Evolutionary conservation across 2,797 vertebrate genomes (phyloP).

Genomic region (Diceros bicornis): DNA sequence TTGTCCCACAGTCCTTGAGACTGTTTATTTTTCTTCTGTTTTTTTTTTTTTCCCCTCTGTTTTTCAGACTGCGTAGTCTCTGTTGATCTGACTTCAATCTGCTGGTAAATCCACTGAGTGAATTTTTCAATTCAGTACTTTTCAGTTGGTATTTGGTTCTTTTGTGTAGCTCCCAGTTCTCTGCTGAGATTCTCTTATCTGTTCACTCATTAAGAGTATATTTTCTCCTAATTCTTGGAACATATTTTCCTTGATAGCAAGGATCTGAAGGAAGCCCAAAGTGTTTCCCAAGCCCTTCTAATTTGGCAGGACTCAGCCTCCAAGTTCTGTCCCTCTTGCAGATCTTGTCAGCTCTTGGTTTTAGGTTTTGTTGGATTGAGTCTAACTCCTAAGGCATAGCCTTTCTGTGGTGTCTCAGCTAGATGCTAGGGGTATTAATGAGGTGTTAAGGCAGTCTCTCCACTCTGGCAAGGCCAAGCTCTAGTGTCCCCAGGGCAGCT

Average conservation of each 20-base stretch:
- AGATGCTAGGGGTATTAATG: not conserved
- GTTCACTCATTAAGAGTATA: not conserved
- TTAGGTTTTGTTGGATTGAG: not conserved
- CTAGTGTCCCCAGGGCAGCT: not conserved
- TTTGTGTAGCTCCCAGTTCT: not conserved
- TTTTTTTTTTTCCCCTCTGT: not conserved
- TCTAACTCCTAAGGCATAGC: not conserved
- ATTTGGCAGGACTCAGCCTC: not conserved
- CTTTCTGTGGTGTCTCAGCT: not conserved
- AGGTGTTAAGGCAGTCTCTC: not conserved
- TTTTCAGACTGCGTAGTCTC: not conserved
- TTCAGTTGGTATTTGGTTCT: slow-evolving; percentile 19
- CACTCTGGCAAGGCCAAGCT: not conserved
- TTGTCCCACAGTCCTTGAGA: not conserved
- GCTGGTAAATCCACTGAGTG: not conserved
- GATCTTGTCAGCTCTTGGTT: slow-evolving; percentile 6
- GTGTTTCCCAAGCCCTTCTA: not conserved
- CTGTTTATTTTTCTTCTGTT: slow-evolving; percentile 18
- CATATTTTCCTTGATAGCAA: slow-evolving; percentile 39
- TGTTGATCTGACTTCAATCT: slow-evolving; percentile 51
- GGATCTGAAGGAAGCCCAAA: slow-evolving; percentile 15
- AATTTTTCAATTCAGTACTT: slow-evolving; percentile 38
- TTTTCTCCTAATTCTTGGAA: slow-evolving; percentile 43
- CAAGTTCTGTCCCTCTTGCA: not conserved
- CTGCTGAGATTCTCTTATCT: not conserved